These are phyloP conservation scores for Tokudaia tokunoshimensis DNA, from an alignment of 2,797 vertebrate species.

Conservation along the genomic window DNA sequence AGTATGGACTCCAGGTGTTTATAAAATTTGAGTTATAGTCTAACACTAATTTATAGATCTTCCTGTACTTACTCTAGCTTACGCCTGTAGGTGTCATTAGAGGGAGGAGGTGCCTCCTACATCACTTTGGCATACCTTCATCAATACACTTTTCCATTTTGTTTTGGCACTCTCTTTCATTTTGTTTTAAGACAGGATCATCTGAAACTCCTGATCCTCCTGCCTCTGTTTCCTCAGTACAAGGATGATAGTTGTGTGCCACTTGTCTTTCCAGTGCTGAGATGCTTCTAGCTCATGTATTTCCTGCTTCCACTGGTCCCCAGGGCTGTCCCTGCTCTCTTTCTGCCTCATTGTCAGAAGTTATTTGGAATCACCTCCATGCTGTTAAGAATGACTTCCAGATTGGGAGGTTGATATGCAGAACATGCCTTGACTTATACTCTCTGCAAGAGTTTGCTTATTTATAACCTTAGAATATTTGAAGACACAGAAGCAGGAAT, in stretches of 20 bases:
- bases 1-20: not conserved
- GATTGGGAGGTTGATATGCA: conserved; percentile 94
- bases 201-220: not conserved
- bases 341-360: not conserved
- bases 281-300: not conserved
- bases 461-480: conserved; percentile 97
- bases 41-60: not conserved
- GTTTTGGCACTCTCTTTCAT: not conserved
- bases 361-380: not conserved
- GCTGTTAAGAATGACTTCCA: conserved; percentile 77
- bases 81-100: not conserved
- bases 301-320: not conserved
- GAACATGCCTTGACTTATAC: conserved; percentile 96
- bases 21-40: not conserved
- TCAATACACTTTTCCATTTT: not conserved
- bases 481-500: conserved; percentile 97
- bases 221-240: not conserved
- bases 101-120: not conserved
- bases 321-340: not conserved
- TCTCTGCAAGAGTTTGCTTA: conserved; percentile 96
- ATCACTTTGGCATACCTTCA: not conserved
- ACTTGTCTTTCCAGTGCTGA: not conserved
- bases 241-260: not conserved
- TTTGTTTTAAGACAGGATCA: not conserved
- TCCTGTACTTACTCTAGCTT: no score